Base-by-base conservation (phyloP, 1,140 invertebrate species). In the Papilio polyxenes region DNA sequence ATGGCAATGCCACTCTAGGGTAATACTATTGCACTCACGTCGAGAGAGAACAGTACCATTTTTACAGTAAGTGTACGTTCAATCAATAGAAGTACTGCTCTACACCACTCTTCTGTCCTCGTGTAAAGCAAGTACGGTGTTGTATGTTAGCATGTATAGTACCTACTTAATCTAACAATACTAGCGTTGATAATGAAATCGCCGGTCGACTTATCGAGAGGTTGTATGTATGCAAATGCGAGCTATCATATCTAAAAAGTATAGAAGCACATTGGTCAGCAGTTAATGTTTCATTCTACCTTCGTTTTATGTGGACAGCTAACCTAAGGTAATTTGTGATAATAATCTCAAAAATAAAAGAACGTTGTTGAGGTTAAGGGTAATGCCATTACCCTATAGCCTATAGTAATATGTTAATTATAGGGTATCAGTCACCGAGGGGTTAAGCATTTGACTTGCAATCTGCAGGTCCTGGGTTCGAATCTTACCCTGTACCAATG, bases 91-190 rank as follows among this genome's bases (percentile, higher is more conserved):
- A 8, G n/a, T 59, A 59, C 56, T 59, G 56, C 17, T 59, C 56
- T 59, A n/a, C 7, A n/a, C 9, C 6, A 56, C 4, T 59, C 17
- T n/a, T 59, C 17, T 59, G 17, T 8, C 56, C n/a, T 59, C 56
- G 56, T 59, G 56, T 59, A n/a, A 59, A 59, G 3, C n/a, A 20
- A 59, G n/a, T 17, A 17, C 23, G 56, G 15, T n/a, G 23, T 65
- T 65, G 62, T 31, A 65, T 31, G 62, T 65, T 65, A 65, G 23
- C 62, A 65, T 65, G 23, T 65, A 65, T 65, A 65, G 62, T 31
- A 65, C 23, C 62, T 65, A 65, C 62, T 65, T 65, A 31, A 65
- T 65, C 62, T 65, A 65, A 65, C 62, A 65, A 65, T 72, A 72
- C 10, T 7, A 72, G 31, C 65, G 65, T 72, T 72, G 65, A 72